Evolutionary conservation across 1,140 invertebrate species (phyloP), one percentile per base, ranked within the genome.

Genomic region (Triops longicaudatus): DNA sequence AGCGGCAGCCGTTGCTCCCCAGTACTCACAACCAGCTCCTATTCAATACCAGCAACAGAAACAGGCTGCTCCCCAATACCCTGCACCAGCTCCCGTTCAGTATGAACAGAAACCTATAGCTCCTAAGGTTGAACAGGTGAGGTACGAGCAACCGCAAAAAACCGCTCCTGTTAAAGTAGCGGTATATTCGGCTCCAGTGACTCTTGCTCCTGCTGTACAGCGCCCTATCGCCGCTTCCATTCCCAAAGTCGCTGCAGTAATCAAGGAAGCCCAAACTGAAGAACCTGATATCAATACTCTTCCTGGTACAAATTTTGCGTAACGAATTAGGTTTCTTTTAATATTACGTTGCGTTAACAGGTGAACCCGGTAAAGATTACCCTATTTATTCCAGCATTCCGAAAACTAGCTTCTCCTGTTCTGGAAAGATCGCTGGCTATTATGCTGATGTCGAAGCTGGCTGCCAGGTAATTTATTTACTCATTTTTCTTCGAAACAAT

Each of bases 361-460:
- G 92, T 37, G 85, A 86, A 1, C 88, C 91, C 0, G 92, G 92
- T 11, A 87, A 92, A 0, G 92, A 93, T 83, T 94, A 88, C 85
- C 92, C 92, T 0, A 86, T 92, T 43, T 93, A 90, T 82, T 91
- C 92, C 81, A 82, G 84, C 11, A 89, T 93, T 4, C 92, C 92
- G 0, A 86, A 88, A 26, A 94, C 93, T n/a, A 87, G 87, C 78
- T 94, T 94, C 85, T 89, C 89, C 12, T 94, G 93, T 81, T 91
- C 91, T 1, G 88, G 88, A 17, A 78, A 77, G 11, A 86, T 89
- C 75, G 92, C 92, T 72, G 93, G 93, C 78, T 94, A 94, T 88
- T 95, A 94, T 81, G 93, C 93, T 12, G 93, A 94, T 81, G 88
- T 93, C 0, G 92, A 94, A 84, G 93, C 92, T 77, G 92, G 91